Percentiles rank a stretch among this genome's conserved stretches.
Conservation (phyloP, 2,888 invertebrate species). For the Gymnosoma rotundatum region DNA sequence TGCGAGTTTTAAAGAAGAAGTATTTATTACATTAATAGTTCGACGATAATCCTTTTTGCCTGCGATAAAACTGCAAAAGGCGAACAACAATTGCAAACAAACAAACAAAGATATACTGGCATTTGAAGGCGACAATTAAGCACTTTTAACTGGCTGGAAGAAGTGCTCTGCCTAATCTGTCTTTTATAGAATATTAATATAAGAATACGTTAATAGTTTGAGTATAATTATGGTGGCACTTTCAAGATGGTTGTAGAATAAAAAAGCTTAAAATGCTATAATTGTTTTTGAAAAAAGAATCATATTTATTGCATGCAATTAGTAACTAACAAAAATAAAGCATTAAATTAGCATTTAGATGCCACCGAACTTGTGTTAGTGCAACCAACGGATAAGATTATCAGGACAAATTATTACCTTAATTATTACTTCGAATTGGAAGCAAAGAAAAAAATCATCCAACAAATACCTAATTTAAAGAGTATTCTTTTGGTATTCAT, state of each 20-base stretch:
- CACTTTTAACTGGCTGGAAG: slow-evolving; percentile 50
- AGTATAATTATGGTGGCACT: slow-evolving; percentile 50
- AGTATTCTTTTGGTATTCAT: too few species aligned
- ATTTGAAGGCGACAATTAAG: slow-evolving; percentile 68
- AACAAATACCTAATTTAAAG: too few species aligned
- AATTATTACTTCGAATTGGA: slow-evolving; percentile 31
- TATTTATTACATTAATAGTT: slow-evolving; percentile 72
- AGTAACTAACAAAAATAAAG: slow-evolving; percentile 56
- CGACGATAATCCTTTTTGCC: slow-evolving; percentile 69
- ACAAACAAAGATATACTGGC: slow-evolving; percentile 26
- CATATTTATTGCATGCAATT: slow-evolving; percentile 68
- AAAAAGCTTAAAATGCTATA: slow-evolving; percentile 49
- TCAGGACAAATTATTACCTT: slow-evolving; percentile 63
- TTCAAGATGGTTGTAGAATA: slow-evolving; percentile 2
- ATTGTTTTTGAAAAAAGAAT: slow-evolving; percentile 49
- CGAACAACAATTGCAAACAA: slow-evolving; percentile 46
- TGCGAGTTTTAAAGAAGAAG: slow-evolving; percentile 52
- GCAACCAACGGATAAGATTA: slow-evolving; percentile 65
- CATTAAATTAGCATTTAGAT: slow-evolving; percentile 51
- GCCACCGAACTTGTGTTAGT: slow-evolving; percentile 56
- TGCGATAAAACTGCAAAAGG: slow-evolving; percentile 51
- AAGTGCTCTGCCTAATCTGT: slow-evolving; percentile 59
- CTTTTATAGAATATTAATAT: slow-evolving; percentile 48
- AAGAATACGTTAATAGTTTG: slow-evolving; percentile 27
- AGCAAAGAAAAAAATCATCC: not conserved